Base-by-base conservation (phyloP, 2,797 vertebrate genomes). In the Pterois miles region DNA sequence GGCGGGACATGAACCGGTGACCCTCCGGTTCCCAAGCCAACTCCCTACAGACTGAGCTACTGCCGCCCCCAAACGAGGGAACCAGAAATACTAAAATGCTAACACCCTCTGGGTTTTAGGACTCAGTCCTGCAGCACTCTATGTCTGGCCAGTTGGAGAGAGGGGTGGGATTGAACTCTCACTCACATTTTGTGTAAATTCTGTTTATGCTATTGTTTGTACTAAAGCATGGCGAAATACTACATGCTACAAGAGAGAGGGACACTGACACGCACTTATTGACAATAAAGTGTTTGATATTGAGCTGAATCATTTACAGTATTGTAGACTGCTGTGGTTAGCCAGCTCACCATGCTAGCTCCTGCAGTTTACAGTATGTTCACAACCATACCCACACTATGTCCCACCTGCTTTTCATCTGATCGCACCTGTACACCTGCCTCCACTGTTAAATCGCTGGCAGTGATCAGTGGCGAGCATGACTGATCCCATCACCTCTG, bases 381-480 rank as follows among this genome's bases (percentile, higher is more conserved):
- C 20, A 29, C 8, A 25, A 18, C 10, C 62, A 23, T n/a, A 23
- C 18, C 52, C n/a, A 22, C 31, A 18, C 43, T 50, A 7, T 59
- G 40, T 54, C 34, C 23, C 34, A 54, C 50, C 52, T 76, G 50
- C 56, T 40, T 56, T 60, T 73, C 34, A 9, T 59, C 16, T 31
- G 18, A 50, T 3, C 1, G 11, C 25, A 36, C 33, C 50, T 46
- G 13, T 25, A 65, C 22, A 63, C 59, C 72, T 63, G 33, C 54
- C 53, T 73, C 34, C 33, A 38, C 48, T 70, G 50, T 69, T 20
- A 29, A 68, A 74, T 31, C 6, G 0, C 48, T 74, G 68, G 64
- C 46, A 59, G 57, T 29, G 79, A 81, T 86, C 50, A 76, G 77
- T 71, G 64, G 67, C 57, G 71, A 68, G 85, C 81, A 87, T 86